Percentiles rank a stretch among this genome's conserved stretches.
These are phyloP conservation scores for Trematomus bernacchii DNA, from an alignment of 2,797 vertebrate genomes.

Conservation along the genomic window DNA sequence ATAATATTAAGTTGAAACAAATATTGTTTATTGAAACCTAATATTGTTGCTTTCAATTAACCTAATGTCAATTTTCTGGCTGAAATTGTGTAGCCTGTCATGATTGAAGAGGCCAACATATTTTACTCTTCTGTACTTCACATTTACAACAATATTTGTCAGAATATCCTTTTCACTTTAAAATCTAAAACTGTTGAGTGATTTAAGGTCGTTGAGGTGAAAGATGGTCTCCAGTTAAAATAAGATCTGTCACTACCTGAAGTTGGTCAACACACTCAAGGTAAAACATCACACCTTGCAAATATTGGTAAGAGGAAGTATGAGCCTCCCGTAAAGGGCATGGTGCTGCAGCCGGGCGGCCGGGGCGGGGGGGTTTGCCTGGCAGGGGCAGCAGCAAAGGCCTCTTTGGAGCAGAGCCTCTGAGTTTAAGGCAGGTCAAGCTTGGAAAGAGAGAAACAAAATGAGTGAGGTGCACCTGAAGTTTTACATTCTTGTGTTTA, in stretches of 20 bases:
- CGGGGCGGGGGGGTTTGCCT: slow-evolving; percentile 49
- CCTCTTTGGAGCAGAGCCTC: slow-evolving; percentile 38
- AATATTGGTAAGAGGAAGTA: slow-evolving; percentile 65
- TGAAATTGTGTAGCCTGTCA: not conserved
- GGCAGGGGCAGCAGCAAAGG: slow-evolving; percentile 42
- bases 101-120: not conserved
- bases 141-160: not conserved
- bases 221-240: slow-evolving; percentile 21
- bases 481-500: slow-evolving; percentile 52
- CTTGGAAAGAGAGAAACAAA: slow-evolving; percentile 16
- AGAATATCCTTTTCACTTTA: not conserved
- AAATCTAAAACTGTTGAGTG: slow-evolving; percentile 4
- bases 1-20: too few species aligned
- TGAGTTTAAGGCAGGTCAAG: slow-evolving; percentile 57
- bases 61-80: too few species aligned
- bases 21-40: too few species aligned
- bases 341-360: slow-evolving; percentile 27
- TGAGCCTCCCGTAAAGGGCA: slow-evolving; percentile 45
- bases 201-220: slow-evolving; percentile 21
- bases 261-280: slow-evolving; percentile 39
- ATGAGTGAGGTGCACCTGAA: slow-evolving; percentile 57
- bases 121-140: not conserved
- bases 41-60: too few species aligned
- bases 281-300: slow-evolving; percentile 56
- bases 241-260: slow-evolving; percentile 20